A percentile compares a stretch with the other conserved stretches of the same genome.
These are phyloP conservation scores for Diorhabda elongata DNA, from an alignment of 1,140 invertebrate species.

Conservation along the genomic window DNA sequence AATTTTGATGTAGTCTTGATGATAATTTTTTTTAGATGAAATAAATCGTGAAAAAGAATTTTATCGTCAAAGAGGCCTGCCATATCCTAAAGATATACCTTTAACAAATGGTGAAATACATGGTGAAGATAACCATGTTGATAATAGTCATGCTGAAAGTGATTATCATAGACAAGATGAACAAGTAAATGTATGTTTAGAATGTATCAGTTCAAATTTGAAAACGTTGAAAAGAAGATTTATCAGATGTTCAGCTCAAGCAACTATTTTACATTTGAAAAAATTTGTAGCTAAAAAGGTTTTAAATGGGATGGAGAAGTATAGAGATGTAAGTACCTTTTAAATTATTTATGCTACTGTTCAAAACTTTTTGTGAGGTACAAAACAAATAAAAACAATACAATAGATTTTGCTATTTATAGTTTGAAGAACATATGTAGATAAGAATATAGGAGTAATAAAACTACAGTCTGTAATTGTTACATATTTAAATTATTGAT, in stretches of 20 bases:
- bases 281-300: slow-evolving; percentile 97
- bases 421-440: too few relatives aligned
- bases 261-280: slow-evolving; percentile 94
- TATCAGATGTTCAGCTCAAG: slow-evolving; percentile 91
- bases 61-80: slow-evolving; percentile 75
- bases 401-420: too few relatives aligned
- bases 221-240: slow-evolving; percentile 83
- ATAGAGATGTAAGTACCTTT: slow-evolving; percentile 80
- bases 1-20: background rate
- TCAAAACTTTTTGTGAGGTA: too few relatives aligned
- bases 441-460: too few relatives aligned
- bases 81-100: slow-evolving; percentile 83
- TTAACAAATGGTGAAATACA: slow-evolving; percentile 58
- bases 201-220: slow-evolving; percentile 79
- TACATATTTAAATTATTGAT: too few relatives aligned
- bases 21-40: slow-evolving; percentile 63
- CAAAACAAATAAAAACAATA: too few relatives aligned
- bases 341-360: background rate
- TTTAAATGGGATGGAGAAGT: slow-evolving; percentile 83
- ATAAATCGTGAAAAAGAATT: slow-evolving; percentile 82
- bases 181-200: slow-evolving; percentile 88
- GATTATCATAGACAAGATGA: slow-evolving; percentile 94
- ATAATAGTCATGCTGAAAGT: slow-evolving; percentile 71
- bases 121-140: slow-evolving; percentile 60
- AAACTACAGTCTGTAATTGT: too few relatives aligned